Percentiles rank a stretch among this genome's conserved stretches.
phyloP scores from a whole-genome alignment of 1,140 invertebrate species.

The Drosophila paulistorum region DNA sequence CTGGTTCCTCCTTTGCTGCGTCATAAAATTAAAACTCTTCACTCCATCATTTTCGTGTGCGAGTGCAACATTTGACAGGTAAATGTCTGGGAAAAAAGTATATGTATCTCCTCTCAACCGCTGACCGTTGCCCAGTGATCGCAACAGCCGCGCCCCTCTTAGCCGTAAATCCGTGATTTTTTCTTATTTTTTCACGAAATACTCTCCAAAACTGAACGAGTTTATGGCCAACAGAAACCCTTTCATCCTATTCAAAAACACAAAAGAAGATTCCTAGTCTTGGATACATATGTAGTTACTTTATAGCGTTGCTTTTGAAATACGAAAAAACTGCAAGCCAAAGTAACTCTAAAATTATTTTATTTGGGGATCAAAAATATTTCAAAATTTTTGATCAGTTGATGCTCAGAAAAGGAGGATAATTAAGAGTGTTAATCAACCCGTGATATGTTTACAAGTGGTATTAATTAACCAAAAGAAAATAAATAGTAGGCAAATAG shows the following conservation, averaged over 20 bases:
- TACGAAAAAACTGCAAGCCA: no score
- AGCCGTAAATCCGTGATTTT: not conserved
- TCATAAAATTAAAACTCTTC: slow-evolving; percentile 81
- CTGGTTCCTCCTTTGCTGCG: slow-evolving; percentile 66
- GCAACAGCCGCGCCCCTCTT: slow-evolving; percentile 52
- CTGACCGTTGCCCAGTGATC: slow-evolving; percentile 41
- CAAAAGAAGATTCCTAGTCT: no score
- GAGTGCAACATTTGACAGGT: slow-evolving; percentile 81
- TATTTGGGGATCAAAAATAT: no score
- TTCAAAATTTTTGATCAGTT: no score
- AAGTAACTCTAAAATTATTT: no score
- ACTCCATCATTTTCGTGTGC: slow-evolving; percentile 79
- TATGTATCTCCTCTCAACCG: slow-evolving; percentile 13
- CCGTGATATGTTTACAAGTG: not conserved
- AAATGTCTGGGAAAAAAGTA: slow-evolving; percentile 73
- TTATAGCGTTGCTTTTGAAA: no score
- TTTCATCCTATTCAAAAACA: not conserved
- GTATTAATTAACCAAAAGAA: no score
- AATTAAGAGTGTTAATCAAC: no score
- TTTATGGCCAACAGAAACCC: not conserved
- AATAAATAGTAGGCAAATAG: not conserved
- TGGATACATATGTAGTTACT: no score
- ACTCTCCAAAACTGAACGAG: not conserved
- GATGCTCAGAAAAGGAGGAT: no score
- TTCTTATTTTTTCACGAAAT: not conserved